Percentiles rank a stretch among this genome's conserved stretches.
Evolutionary conservation across 2,888 invertebrate genomes (phyloP).

Genomic region (Callosobruchus maculatus): DNA sequence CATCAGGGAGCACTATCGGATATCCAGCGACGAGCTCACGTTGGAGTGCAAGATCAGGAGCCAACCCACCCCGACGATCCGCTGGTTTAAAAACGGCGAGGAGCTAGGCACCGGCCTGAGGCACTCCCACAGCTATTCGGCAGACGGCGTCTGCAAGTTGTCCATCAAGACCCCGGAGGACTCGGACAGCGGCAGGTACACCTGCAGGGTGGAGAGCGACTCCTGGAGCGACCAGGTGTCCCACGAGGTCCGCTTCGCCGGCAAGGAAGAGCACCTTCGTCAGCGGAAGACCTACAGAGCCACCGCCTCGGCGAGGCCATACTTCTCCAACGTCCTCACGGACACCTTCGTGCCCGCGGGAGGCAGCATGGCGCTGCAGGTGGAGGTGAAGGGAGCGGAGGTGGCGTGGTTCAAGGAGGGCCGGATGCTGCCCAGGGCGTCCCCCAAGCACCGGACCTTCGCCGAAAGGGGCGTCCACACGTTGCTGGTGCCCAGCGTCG

Average conservation of each 20-base stretch:
- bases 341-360: conserved; percentile 72
- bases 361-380: conserved; percentile 78
- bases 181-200: conserved; percentile 70
- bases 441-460: conserved; percentile 64
- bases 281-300: conserved; percentile 45
- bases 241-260: conserved; percentile 65
- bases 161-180: conserved; percentile 63
- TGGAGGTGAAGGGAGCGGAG: conserved; percentile 72
- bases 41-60: conserved; percentile 77
- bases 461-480: conserved; percentile 70
- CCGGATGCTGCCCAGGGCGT: conserved; percentile 54
- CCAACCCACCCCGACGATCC: conserved; percentile 67
- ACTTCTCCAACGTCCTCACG: conserved; percentile 64
- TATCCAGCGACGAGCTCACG: conserved; percentile 68
- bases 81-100: conserved; percentile 72
- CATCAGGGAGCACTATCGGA: conserved; percentile 67
- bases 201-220: conserved; percentile 71
- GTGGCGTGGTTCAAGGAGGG: conserved; percentile 72
- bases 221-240: conserved; percentile 71
- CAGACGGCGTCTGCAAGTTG: conserved; percentile 72
- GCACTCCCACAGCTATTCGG: conserved; percentile 62
- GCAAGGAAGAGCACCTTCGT: conserved; percentile 42
- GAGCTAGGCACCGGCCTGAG: conserved; percentile 56
- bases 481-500: conserved; percentile 67
- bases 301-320: conserved; percentile 48